Conservation (phyloP, 2,113 vertebrate genomes). For the Daboia siamensis region DNA sequence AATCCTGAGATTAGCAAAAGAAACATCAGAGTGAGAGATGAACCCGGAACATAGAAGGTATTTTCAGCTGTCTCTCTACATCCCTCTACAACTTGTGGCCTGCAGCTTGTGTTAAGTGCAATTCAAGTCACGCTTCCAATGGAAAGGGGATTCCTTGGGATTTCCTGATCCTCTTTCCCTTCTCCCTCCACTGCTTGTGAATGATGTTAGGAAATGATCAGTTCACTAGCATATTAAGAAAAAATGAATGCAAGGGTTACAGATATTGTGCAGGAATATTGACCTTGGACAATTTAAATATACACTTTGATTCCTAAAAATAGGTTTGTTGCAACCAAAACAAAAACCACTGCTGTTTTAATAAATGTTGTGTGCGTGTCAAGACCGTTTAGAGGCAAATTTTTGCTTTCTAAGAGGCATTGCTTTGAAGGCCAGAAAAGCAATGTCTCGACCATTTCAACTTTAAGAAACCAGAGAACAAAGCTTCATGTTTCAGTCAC, state of each 20-base stretch:
- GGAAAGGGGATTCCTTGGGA: neutral
- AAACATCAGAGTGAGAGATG: neutral
- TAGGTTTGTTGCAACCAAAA: neutral
- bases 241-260: neutral
- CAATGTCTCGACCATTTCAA: neutral
- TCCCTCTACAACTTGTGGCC: neutral
- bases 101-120: neutral
- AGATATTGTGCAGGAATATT: neutral
- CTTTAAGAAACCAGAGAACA: neutral
- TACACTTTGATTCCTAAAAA: neutral
- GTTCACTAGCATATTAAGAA: neutral
- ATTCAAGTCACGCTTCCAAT: neutral
- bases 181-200: neutral
- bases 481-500: neutral
- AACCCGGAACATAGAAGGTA: neutral
- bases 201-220: neutral
- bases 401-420: neutral
- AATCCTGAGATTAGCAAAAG: neutral
- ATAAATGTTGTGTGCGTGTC: neutral
- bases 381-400: neutral
- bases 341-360: neutral
- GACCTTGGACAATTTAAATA: neutral
- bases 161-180: neutral
- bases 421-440: neutral
- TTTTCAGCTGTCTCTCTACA: neutral